Evolutionary conservation across 2,113 vertebrate genomes (phyloP), one percentile per base, ranked within the genome.

Genomic region (Hirundichthys speculiger): DNA sequence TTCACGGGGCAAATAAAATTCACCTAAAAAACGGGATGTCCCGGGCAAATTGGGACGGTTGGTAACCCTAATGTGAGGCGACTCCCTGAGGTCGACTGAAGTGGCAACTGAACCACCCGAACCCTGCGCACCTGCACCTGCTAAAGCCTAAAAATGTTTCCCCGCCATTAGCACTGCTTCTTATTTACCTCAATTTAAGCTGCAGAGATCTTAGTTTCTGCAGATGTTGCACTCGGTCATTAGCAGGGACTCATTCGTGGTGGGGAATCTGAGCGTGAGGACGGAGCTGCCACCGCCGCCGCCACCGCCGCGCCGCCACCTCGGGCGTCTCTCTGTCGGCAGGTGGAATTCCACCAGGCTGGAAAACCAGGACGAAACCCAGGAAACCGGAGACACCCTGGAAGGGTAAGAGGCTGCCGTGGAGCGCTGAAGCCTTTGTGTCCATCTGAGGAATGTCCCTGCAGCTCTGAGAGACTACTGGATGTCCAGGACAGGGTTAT

Each of bases 311-410:
- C 45, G n/a, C n/a, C n/a, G n/a, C n/a, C n/a, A n/a, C n/a, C n/a
- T n/a, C n/a, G 12, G 69, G 83, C 77, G 2, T 13, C 47, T 40
- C 39, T 66, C 77, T 4, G 50, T 83, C 86, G 81, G 38, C 83
- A 64, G 67, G 19, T 51, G 66, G 85, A 77, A 82, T 79, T 75
- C 63, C 63, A 69, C 11, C 0, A 48, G 46, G 49, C 43, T 47
- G 60, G 3, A 46, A 27, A 64, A 62, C 67, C 65, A 80, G 18
- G 18, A 50, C 25, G 64, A 62, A 18, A n/a, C 2, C 59, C 54
- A 55, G 75, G 80, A 88, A 86, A 86, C 69, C 34, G 69, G 83
- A 83, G 80, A 78, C 13, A 64, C 42, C 48, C 63, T 73, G 79
- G 72, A 69, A 70, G 76, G 60, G 64, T 49, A 57, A 62, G 72